Evolutionary conservation across 64 coral and sea anemone genomes (phyloP), one percentile per base, ranked within the genome.

Genomic region (Acropora yongei): DNA sequence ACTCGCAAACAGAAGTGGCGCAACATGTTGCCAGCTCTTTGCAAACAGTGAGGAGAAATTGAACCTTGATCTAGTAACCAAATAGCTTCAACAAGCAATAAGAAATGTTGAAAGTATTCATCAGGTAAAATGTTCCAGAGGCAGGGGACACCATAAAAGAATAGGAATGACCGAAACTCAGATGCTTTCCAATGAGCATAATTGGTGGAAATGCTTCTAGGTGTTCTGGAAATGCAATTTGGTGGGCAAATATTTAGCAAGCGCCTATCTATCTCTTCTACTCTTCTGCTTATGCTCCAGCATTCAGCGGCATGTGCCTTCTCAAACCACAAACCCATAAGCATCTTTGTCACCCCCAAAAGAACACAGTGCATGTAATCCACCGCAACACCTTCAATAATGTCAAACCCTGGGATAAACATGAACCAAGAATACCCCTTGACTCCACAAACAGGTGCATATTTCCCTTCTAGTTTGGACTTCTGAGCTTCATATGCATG

Each of bases 301-400:
- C 7, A 19, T 44, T 83, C 30, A 41, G 16, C 44, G 9, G 63
- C 50, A 41, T 83, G 74, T 2, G 47, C 14, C 16, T 91, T 91
- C 4, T 91, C 89, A 41, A 53, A 57, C 89, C 79, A 91, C 3
- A 91, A 69, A 11, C 5, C 10, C 12, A 91, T 55, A 19, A 91
- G 72, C 79, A 75, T 91, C 50, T 91, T 91, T 17, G 72, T 83
- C 39, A 91, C 47, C 4, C 79, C 80, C 44, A 84, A 50, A 43
- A 91, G 74, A 40, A 91, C 69, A 20, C 89, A 74, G 82, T 91
- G 89, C 89, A 91, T 91, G 16, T 84, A 91, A 72, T 91, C 89
- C 13, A 84, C 51, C 3, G 78, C 46, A 6, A 91, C 67, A 16
- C 89, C 89, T 45, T 16, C 41, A 39, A 91, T 75, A 30, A 91